Evolutionary conservation across 2,113 vertebrate species (phyloP).

Genomic region (Brienomyrus longianalis): DNA sequence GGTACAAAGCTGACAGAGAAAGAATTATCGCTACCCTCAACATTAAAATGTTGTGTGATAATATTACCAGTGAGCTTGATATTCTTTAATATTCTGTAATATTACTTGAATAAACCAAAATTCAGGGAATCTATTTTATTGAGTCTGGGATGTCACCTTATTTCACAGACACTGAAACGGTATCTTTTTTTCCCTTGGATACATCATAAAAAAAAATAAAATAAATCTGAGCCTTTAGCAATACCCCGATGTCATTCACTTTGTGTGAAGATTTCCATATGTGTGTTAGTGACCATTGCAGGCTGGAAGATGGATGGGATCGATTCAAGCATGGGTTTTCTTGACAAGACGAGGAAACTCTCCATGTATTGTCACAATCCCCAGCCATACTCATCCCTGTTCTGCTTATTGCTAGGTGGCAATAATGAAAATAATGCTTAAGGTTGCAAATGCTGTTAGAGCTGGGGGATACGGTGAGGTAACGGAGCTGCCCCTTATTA

Average conservation of each 20-base stretch:
- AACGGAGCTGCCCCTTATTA: neutral
- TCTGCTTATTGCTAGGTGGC: neutral
- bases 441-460: neutral
- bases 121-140: neutral
- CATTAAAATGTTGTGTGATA: neutral
- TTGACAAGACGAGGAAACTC: neutral
- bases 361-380: neutral
- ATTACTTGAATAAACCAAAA: neutral
- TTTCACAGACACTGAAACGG: neutral
- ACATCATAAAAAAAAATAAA: neutral
- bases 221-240: neutral
- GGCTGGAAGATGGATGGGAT: neutral
- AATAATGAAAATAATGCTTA: neutral
- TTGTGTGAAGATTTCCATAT: neutral
- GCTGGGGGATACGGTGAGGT: neutral
- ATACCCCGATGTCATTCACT: neutral
- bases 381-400: neutral
- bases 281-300: neutral
- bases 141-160: neutral
- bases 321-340: neutral
- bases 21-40: neutral
- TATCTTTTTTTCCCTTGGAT: neutral
- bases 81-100: neutral
- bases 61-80: neutral
- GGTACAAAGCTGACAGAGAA: neutral